Evolutionary conservation across 2,888 invertebrate genomes (phyloP).

Genomic region (Agonopterix alstromeriana): DNA sequence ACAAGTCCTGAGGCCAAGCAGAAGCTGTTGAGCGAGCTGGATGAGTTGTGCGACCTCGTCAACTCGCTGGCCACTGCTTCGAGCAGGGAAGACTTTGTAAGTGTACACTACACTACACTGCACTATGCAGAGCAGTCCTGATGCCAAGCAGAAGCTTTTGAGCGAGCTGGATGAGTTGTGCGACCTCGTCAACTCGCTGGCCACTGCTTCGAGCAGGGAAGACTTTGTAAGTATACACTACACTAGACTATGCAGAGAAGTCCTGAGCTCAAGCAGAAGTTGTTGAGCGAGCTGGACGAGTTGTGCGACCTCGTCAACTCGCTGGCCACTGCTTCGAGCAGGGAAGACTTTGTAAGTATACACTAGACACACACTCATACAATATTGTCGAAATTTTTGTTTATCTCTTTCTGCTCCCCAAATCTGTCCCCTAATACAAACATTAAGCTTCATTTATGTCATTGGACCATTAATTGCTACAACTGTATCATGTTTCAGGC

Average conservation of each 20-base stretch:
- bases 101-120: constrained; percentile 5
- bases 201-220: constrained; percentile 15
- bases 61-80: constrained; percentile 23
- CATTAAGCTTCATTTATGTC: no score
- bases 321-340: constrained; percentile 20
- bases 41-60: constrained; percentile 38
- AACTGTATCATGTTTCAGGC: no score
- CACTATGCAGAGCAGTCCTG: constrained; percentile 20
- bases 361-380: no score
- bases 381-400: no score
- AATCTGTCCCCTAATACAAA: no score
- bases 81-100: constrained; percentile 28
- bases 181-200: constrained; percentile 30
- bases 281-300: constrained; percentile 44
- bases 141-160: constrained; percentile 38
- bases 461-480: no score
- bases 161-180: constrained; percentile 46
- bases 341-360: constrained; percentile 31
- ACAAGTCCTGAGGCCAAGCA: constrained; percentile 33
- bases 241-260: constrained; percentile 3
- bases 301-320: constrained; percentile 33
- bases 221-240: constrained; percentile 29
- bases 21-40: constrained; percentile 42
- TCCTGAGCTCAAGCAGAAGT: constrained; percentile 37
- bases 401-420: no score